phyloP scores from a whole-genome alignment of 2,888 invertebrate species.

The Caenorhabditis sinica region DNA sequence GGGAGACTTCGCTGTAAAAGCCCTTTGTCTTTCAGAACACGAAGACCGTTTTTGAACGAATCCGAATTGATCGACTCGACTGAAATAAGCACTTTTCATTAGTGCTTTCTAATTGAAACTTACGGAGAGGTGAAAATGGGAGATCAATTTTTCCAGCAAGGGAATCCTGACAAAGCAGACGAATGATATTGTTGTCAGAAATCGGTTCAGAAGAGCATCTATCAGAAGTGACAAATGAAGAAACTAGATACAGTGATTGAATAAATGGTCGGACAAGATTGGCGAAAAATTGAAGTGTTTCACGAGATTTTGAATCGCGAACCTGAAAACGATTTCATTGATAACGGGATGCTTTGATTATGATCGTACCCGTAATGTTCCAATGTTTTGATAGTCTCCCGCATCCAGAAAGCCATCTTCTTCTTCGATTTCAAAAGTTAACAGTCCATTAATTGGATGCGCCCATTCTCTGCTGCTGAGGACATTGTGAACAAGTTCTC shows the following conservation, averaged over 20 bases:
- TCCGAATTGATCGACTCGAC: slow-evolving; percentile 81
- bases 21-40: slow-evolving; percentile 72
- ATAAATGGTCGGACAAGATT: slow-evolving; percentile 79
- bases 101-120: neutral
- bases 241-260: slow-evolving; percentile 74
- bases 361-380: slow-evolving; percentile 4
- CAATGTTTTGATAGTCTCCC: slow-evolving; percentile 17
- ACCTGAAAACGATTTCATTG: slow-evolving; percentile 18
- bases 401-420: slow-evolving; percentile 46
- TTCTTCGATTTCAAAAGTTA: slow-evolving; percentile 45
- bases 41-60: slow-evolving; percentile 79
- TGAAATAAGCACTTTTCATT: slow-evolving; percentile 47
- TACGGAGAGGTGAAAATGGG: slow-evolving; percentile 57
- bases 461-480: slow-evolving; percentile 53
- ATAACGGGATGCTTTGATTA: too few relatives aligned
- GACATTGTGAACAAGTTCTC: slow-evolving; percentile 60
- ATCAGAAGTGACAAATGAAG: slow-evolving; percentile 30
- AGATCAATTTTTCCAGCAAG: slow-evolving; percentile 32
- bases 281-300: slow-evolving; percentile 73
- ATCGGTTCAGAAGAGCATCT: slow-evolving; percentile 28
- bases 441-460: slow-evolving; percentile 28
- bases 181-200: slow-evolving; percentile 66
- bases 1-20: slow-evolving; percentile 55
- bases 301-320: slow-evolving; percentile 36
- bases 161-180: slow-evolving; percentile 61